These are phyloP conservation scores for Proterorhinus semilunaris DNA, from an alignment of 2,113 vertebrate species.

Conservation along the genomic window DNA sequence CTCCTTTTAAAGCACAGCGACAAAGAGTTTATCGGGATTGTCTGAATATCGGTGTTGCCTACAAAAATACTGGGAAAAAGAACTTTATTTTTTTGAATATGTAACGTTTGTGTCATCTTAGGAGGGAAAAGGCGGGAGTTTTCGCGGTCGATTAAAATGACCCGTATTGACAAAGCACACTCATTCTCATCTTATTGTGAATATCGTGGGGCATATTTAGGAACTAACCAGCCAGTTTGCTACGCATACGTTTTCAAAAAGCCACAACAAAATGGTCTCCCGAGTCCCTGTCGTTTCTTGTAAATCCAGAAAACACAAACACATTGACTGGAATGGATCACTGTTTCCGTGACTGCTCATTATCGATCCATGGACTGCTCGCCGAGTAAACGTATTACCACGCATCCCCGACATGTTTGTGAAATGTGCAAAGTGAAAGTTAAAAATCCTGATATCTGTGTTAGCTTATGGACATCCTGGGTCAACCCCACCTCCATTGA, in stretches of 20 bases:
- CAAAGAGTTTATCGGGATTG: constrained; percentile 42
- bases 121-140: constrained; percentile 52
- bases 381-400: constrained; percentile 47
- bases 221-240: constrained; percentile 10
- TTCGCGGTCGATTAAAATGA: constrained; percentile 37
- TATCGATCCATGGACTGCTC: constrained; percentile 56
- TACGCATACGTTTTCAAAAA: constrained; percentile 38
- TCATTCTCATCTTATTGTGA: constrained; percentile 64
- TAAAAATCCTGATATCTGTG: constrained; percentile 52
- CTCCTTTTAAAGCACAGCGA: constrained; percentile 67
- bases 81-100: constrained; percentile 71
- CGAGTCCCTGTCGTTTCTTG: constrained; percentile 42
- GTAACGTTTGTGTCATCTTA: constrained; percentile 62
- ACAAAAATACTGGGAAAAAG: constrained; percentile 52
- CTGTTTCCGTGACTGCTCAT: constrained; percentile 63
- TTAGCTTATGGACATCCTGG: constrained; percentile 58
- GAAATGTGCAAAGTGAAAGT: constrained; percentile 69
- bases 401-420: constrained; percentile 64
- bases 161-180: constrained; percentile 70
- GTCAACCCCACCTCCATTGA: constrained; percentile 42
- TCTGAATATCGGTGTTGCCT: constrained; percentile 64
- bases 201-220: constrained; percentile 44
- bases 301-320: constrained; percentile 46
- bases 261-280: constrained; percentile 31
- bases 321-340: constrained; percentile 48